Percentiles rank a stretch among this genome's conserved stretches.
phyloP scores from a whole-genome alignment of 2,797 vertebrate species.

The Sebastes nivosus region DNA sequence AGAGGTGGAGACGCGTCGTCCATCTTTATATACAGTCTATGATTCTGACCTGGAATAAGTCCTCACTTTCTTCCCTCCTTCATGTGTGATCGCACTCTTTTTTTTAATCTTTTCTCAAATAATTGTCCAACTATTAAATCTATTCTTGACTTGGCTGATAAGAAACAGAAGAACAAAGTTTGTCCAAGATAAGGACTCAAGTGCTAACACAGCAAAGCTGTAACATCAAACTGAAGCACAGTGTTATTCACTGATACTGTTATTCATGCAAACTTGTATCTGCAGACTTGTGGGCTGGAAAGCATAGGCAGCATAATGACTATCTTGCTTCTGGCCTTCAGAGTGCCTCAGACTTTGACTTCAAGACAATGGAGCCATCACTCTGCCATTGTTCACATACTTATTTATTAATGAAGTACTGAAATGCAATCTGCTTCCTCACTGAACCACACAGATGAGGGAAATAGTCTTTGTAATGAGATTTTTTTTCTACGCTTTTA shows the following conservation, averaged over 20 bases:
- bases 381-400: conserved; percentile 70
- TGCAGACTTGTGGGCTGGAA: conserved; percentile 25
- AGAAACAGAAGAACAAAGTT: conserved; percentile 21
- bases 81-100: not conserved
- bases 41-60: conserved; percentile 1
- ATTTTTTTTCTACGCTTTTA: conserved; percentile 59
- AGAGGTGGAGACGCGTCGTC: too few species aligned
- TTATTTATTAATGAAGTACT: conserved; percentile 81
- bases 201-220: not conserved
- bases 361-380: conserved; percentile 72
- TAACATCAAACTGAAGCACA: not conserved
- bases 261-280: conserved; percentile 28
- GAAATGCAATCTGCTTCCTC: conserved; percentile 79
- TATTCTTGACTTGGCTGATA: not conserved
- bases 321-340: conserved; percentile 42
- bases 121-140: conserved; percentile 13
- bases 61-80: not conserved
- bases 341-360: conserved; percentile 53
- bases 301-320: conserved; percentile 35
- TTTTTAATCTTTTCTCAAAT: conserved; percentile 27
- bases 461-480: conserved; percentile 78
- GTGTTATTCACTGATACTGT: not conserved
- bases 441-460: conserved; percentile 75
- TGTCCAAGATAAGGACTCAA: not conserved
- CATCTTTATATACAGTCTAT: too few species aligned